Conservation (phyloP, 2,113 vertebrate species). For the Meleagris gallopavo region DNA sequence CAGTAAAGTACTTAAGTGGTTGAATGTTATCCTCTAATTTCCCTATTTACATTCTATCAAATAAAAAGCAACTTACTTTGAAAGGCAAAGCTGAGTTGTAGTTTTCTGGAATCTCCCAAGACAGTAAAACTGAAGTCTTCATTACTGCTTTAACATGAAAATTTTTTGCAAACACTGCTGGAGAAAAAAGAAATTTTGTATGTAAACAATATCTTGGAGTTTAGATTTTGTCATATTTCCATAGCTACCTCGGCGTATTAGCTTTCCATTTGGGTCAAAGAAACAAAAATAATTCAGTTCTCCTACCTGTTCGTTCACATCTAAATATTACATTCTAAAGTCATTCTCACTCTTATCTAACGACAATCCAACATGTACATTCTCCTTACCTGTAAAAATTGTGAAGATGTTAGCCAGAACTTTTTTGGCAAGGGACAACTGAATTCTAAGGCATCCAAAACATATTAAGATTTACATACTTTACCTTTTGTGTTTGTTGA, state of each 20-base stretch:
- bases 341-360: constrained; percentile 33
- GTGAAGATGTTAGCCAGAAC: constrained; percentile 76
- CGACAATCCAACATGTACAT: constrained; percentile 17
- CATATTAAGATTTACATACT: constrained; percentile 79
- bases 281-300: neutral
- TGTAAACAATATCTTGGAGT: constrained; percentile 86
- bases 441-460: constrained; percentile 78
- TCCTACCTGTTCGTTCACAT: constrained; percentile 72
- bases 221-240: constrained; percentile 12
- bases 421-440: constrained; percentile 73
- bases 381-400: constrained; percentile 82
- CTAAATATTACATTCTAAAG: constrained; percentile 58
- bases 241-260: neutral
- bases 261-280: constrained; percentile 8
- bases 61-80: constrained; percentile 86
- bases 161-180: constrained; percentile 99
- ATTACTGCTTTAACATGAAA: constrained; percentile 99
- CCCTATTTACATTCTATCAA: neutral
- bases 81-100: constrained; percentile 99
- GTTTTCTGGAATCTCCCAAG: constrained; percentile 98
- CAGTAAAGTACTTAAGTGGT: neutral
- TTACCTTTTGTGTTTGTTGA: constrained; percentile 83
- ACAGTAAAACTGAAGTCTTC: constrained; percentile 96
- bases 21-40: neutral
- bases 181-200: constrained; percentile 93